phyloP scores from a whole-genome alignment of 2,888 invertebrate species.

The Cremastinae sp. region DNA sequence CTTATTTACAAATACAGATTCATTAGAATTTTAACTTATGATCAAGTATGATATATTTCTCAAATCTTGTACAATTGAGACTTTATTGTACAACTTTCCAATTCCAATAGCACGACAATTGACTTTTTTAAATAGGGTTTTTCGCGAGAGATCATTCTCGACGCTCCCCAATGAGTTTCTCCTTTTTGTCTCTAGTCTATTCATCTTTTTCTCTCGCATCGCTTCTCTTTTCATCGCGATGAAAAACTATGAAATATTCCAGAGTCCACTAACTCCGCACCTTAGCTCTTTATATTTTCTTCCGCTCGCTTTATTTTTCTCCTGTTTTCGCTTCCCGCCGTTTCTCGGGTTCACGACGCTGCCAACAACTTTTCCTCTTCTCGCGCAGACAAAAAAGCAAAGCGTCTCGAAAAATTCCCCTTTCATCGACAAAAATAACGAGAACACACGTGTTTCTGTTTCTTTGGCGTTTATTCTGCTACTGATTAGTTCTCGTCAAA shows the following conservation, averaged over 20 bases:
- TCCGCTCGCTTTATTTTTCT: background rate
- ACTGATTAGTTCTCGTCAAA: constrained; percentile 6
- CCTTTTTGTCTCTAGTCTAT: background rate
- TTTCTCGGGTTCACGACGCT: background rate
- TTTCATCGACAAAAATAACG: constrained; percentile 32
- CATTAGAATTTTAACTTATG: no score
- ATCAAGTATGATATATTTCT: no score
- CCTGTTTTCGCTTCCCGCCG: constrained; percentile 16
- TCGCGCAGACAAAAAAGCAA: background rate
- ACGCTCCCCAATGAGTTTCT: background rate
- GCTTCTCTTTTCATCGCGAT: constrained; percentile 6
- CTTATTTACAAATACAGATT: no score
- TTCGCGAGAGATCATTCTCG: background rate
- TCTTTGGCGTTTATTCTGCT: background rate
- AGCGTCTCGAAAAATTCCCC: background rate
- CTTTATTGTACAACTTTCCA: no score
- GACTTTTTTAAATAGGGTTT: no score
- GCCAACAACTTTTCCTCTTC: background rate
- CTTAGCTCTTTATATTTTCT: constrained; percentile 23
- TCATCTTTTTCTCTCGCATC: background rate
- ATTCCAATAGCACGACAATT: no score
- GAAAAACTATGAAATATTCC: constrained; percentile 44
- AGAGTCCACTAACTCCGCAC: constrained; percentile 23
- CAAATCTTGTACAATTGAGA: no score
- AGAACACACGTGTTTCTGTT: background rate